Percentiles rank a stretch among this genome's conserved stretches.
Conservation (phyloP, 2,888 invertebrate species). For the Criorhina ranunculi region DNA sequence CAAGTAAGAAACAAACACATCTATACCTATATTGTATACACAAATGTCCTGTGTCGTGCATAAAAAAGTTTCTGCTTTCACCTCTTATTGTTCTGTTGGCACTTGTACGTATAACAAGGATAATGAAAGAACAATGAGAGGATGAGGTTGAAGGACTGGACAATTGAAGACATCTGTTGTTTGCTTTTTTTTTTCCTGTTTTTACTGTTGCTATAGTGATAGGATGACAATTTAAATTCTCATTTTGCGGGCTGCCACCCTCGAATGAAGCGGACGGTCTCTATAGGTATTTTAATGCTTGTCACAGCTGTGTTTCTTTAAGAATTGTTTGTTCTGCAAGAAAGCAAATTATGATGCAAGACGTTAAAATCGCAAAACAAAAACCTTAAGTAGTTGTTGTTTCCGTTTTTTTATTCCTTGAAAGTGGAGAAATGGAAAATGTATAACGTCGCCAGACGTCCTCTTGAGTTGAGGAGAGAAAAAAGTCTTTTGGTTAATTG, state of each 20-base stretch:
- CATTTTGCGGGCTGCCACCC: conserved; percentile 27
- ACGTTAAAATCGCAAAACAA: conserved; percentile 26
- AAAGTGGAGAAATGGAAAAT: background rate
- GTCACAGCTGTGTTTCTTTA: conserved; percentile 31
- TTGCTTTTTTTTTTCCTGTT: conserved; percentile 13
- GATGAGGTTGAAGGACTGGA: conserved; percentile 1
- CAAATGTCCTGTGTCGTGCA: background rate
- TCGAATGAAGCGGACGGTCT: background rate
- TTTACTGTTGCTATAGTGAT: background rate
- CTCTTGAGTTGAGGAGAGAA: background rate
- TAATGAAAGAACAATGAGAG: conserved; percentile 51
- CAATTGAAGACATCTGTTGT: conserved; percentile 40
- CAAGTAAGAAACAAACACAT: background rate
- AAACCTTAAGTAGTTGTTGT: background rate
- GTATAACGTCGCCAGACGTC: no score
- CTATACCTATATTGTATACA: background rate
- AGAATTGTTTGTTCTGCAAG: conserved; percentile 14
- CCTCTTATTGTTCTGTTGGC: conserved; percentile 50
- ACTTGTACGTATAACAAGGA: conserved; percentile 58
- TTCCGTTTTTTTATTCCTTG: background rate
- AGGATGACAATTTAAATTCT: conserved; percentile 49
- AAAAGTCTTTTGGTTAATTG: background rate
- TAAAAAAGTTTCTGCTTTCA: conserved; percentile 19
- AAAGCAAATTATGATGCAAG: conserved; percentile 19
- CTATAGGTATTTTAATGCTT: conserved; percentile 7